Evolutionary conservation across 1,140 invertebrate species (phyloP), one percentile per base, ranked within the genome.

Genomic region (Drosophila triauraria): DNA sequence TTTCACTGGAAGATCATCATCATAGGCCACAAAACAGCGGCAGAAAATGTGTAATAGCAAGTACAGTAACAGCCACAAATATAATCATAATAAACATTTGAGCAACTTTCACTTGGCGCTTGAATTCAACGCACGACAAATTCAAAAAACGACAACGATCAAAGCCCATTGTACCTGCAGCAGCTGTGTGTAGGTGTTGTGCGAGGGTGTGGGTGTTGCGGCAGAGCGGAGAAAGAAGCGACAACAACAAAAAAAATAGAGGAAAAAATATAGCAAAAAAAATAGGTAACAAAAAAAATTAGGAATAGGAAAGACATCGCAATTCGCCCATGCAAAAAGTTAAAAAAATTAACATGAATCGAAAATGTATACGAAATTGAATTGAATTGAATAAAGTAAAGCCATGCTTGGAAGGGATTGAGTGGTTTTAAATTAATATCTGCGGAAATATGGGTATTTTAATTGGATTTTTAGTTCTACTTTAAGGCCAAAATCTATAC

Each of bases 61-160:
- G 13, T 58, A 42, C 60, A 76, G 17, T 35, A 74, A 46, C 67
- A 60, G 20, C 56, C 71, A 47, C 38, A 68, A 43, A 51, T 86
- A 83, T 71, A 84, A 77, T 82, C 71, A 82, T 91, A 91, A 91
- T 91, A 87, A 86, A 86, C 83, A 91, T 83, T 86, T 87, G 82
- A 91, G 76, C 74, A 91, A 91, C 87, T 91, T 91, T 91, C 87
- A 91, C 87, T 91, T 83, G 80, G 77, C 87, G 82, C 87, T 91
- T 91, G 82, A 91, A 91, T 91, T 91, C 87, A 87, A 85, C 81
- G 84, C 84, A 88, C 84, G 84, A 88, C 85, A 83, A 88, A 87
- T 88, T 84, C 84, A 88, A 88, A 84, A 88, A 88, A 77, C 64
- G 72, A 74, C 77, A 76, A 78, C 70, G 77, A 83, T 83, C 64